Percentiles rank a stretch among this genome's conserved stretches.
Evolutionary conservation across 2,888 invertebrate genomes (phyloP).

Genomic region (Diadegma fenestrale): DNA sequence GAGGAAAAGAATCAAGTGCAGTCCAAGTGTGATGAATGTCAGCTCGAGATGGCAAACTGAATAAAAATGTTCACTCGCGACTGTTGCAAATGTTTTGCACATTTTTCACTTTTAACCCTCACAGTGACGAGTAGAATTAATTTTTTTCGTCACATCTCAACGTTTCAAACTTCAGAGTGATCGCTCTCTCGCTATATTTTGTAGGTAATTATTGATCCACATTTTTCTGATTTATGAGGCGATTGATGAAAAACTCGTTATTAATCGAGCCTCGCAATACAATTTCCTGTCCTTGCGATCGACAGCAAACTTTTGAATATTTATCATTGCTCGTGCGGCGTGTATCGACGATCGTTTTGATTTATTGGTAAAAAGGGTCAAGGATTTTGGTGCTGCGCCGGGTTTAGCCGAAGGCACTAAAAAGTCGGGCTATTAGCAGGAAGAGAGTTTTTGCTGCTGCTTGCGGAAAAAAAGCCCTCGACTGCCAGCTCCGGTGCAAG

Average conservation of each 20-base stretch:
- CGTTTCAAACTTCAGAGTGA: no score
- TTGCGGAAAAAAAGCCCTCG: slow-evolving; percentile 40
- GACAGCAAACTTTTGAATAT: background rate
- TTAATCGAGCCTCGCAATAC: background rate
- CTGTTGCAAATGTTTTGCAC: background rate
- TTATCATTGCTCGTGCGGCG: background rate
- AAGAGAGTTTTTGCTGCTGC: slow-evolving; percentile 48
- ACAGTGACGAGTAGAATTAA: no score
- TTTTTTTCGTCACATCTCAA: no score
- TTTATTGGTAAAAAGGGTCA: slow-evolving; percentile 29
- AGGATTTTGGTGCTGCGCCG: background rate
- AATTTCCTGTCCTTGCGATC: background rate
- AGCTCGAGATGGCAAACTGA: background rate
- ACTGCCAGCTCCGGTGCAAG: slow-evolving; percentile 23
- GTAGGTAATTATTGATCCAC: no score
- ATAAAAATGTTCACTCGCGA: no score
- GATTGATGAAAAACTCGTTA: background rate
- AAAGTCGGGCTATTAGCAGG: slow-evolving; percentile 44
- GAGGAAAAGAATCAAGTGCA: background rate
- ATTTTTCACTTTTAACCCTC: no score
- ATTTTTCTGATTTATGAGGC: no score
- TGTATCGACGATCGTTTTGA: slow-evolving; percentile 23
- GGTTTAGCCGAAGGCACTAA: slow-evolving; percentile 22
- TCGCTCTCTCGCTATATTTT: no score
- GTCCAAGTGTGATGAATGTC: no score